Conservation (phyloP, 2,797 vertebrate genomes). For the Nasua narica region DNA sequence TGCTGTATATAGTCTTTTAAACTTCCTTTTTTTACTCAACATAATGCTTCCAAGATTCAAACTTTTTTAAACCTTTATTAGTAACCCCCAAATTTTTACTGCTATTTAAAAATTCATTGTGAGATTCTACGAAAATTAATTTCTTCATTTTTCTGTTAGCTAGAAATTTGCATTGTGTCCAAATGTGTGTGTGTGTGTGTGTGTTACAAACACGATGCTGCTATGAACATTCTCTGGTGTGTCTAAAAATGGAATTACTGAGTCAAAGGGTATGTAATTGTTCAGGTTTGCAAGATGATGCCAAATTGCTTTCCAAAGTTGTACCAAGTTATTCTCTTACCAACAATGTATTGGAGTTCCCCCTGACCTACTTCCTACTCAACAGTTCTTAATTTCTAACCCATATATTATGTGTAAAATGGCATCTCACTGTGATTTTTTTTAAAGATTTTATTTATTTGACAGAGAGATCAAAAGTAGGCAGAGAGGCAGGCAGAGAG, state of each 20-base stretch:
- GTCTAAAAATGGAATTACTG: constrained; percentile 52
- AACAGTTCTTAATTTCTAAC: background rate
- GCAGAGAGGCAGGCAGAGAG: no score
- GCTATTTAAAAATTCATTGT: constrained; percentile 30
- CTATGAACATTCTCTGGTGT: background rate
- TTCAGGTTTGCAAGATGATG: constrained; percentile 33
- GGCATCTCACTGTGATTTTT: background rate
- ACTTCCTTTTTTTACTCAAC: background rate
- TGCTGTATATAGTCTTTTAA: background rate
- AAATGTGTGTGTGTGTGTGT: background rate
- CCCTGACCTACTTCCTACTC: background rate
- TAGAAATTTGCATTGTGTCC: constrained; percentile 1
- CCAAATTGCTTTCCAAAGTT: constrained; percentile 21
- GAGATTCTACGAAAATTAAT: background rate
- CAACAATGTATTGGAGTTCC: background rate
- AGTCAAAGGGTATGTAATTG: background rate
- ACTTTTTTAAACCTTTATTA: constrained; percentile 4
- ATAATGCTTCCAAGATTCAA: background rate
- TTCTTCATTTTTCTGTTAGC: constrained; percentile 29
- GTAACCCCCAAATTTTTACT: constrained; percentile 15
- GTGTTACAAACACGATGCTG: background rate
- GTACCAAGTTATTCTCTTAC: background rate
- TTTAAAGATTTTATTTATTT: no score
- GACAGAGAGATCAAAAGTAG: no score
- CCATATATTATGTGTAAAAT: background rate